Percentiles rank a stretch among this genome's conserved stretches.
These are phyloP conservation scores for Tromatobia lineatoria DNA, from an alignment of 2,888 invertebrate species.

Conservation along the genomic window DNA sequence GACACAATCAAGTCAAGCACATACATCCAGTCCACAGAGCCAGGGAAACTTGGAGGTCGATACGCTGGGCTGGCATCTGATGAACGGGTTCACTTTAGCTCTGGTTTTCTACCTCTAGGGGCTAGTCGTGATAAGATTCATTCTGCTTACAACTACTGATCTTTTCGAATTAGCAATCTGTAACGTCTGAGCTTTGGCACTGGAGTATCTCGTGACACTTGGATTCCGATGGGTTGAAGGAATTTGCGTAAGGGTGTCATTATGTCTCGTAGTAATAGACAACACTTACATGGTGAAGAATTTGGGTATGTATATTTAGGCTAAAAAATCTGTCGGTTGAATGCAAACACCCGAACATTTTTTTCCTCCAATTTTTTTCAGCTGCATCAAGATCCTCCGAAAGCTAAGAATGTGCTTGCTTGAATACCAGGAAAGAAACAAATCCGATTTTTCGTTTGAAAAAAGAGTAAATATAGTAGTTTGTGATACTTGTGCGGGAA, in stretches of 20 bases:
- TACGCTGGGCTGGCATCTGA: conserved; percentile 27
- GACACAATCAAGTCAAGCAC: conserved; percentile 28
- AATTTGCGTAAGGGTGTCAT: conserved; percentile 5
- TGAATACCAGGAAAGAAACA: too few relatives aligned
- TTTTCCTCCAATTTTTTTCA: too few relatives aligned
- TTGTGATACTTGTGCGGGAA: too few relatives aligned
- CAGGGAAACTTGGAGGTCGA: conserved; percentile 11
- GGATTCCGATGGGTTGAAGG: not conserved
- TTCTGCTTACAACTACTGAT: conserved; percentile 22
- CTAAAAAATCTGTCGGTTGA: not conserved
- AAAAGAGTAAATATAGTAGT: too few relatives aligned
- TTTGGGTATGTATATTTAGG: not conserved
- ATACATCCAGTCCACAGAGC: conserved; percentile 5
- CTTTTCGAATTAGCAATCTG: conserved; percentile 45
- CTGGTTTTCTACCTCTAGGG: conserved; percentile 23
- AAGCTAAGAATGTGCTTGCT: too few relatives aligned
- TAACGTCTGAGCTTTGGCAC: not conserved
- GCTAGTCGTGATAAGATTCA: conserved; percentile 24
- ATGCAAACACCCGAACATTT: too few relatives aligned
- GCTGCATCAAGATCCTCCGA: too few relatives aligned
- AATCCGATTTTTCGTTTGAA: too few relatives aligned
- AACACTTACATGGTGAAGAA: not conserved
- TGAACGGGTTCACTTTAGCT: conserved; percentile 48
- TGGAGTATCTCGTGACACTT: not conserved
- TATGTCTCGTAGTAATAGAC: not conserved